Conservation (phyloP, 2,113 vertebrate species). For the Oncorhynchus mykiss region DNA sequence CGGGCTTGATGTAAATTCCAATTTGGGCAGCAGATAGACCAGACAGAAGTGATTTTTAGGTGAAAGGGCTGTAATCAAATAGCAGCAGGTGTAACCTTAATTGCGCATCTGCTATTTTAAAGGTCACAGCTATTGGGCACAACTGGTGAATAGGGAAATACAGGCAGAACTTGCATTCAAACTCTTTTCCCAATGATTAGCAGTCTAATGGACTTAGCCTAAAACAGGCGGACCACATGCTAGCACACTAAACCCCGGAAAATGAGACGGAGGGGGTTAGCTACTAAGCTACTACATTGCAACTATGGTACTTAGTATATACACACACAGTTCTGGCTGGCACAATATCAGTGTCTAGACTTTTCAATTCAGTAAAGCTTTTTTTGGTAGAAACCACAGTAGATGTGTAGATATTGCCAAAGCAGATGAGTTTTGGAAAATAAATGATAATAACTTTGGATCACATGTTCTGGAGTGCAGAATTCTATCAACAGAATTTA, state of each 20-base stretch:
- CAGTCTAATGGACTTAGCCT: constrained; percentile 7
- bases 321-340: no score
- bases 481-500: no score
- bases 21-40: neutral
- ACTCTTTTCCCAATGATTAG: neutral
- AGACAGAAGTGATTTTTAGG: constrained; percentile 19
- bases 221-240: constrained; percentile 13
- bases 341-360: no score
- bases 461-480: no score
- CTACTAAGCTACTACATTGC: neutral
- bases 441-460: no score
- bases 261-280: neutral
- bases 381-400: no score
- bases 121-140: neutral
- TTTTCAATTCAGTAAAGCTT: no score
- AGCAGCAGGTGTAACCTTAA: constrained; percentile 42
- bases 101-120: constrained; percentile 43
- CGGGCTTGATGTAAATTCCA: neutral
- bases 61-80: neutral
- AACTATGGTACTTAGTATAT: neutral
- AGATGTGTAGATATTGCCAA: no score
- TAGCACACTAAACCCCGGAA: constrained; percentile 15
- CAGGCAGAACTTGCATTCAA: constrained; percentile 4
- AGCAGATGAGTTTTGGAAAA: no score
- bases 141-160: constrained; percentile 28